These are phyloP conservation scores for Triplophysa tibetana DNA, from an alignment of 2,113 vertebrate species.

Conservation along the genomic window DNA sequence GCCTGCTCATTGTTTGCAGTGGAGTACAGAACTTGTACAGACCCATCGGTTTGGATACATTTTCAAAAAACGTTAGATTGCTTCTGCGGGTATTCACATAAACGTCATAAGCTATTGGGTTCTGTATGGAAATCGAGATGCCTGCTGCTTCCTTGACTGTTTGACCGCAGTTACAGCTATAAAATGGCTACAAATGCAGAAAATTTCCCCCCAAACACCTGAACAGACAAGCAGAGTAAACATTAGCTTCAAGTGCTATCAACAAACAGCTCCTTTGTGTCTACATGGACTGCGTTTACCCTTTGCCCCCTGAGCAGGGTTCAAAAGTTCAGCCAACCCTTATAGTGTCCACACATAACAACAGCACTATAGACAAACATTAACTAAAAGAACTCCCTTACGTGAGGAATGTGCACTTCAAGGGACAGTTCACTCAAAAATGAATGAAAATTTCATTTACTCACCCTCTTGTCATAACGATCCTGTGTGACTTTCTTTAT, in stretches of 20 bases:
- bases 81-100: slow-evolving; percentile 16
- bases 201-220: background rate
- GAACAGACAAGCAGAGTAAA: background rate
- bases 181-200: background rate
- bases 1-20: slow-evolving; percentile 62
- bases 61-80: slow-evolving; percentile 37
- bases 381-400: background rate
- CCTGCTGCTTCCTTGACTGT: slow-evolving; percentile 7
- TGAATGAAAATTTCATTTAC: no score
- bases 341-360: background rate
- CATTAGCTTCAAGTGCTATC: slow-evolving; percentile 18
- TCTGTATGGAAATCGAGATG: slow-evolving; percentile 4
- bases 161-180: background rate
- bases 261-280: slow-evolving; percentile 25
- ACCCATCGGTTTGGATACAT: slow-evolving; percentile 55
- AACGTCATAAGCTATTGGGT: background rate
- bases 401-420: no score
- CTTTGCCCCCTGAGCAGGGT: slow-evolving; percentile 18
- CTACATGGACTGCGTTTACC: slow-evolving; percentile 15
- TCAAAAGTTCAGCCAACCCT: slow-evolving; percentile 30
- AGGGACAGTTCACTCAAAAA: background rate
- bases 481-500: no score
- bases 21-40: no score
- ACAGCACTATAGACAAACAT: background rate
- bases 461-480: no score